Evolutionary conservation across 2,888 invertebrate genomes (phyloP), one percentile per base, ranked within the genome.

Genomic region (Ophion ellenae): DNA sequence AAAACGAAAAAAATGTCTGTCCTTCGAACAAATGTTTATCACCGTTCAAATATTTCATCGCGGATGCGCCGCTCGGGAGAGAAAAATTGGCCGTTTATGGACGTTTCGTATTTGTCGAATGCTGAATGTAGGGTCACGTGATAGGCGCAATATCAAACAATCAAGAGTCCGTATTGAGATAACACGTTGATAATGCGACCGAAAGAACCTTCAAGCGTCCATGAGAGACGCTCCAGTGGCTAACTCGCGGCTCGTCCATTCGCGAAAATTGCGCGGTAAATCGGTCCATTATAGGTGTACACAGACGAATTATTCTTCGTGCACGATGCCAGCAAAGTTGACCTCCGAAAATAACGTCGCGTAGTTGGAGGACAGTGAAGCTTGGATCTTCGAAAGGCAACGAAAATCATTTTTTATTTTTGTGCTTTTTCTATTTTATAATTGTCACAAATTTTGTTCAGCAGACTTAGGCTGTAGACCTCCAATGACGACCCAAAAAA

Each of bases 241-340:
- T 32, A 59, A 71, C 40, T n/a, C 61, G 75, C 66, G 53, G 20
- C n/a, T 74, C 66, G 53, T 5, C 53, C 53, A 40, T 59, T 36
- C 47, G 66, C 24, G 45, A 71, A 71, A 57, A 82, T 82, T 82
- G 64, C 63, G 57, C 57, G 71, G 64, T 11, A 36, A 71, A 76
- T 70, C 59, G 36, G 40, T n/a, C 24, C 28, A 24, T 61, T 20
- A 10, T 61, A 61, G 24, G 24, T 61, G 0, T 20, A 24, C 1
- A 61, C 6, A 1, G 17, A 66, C 2, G 32, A 7, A 32, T 36
- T 11, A 32, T n/a, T 66, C 53, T 4, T 53, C 53, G 17, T 53
- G 5, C 17, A 17, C 14, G 53, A 53, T 17, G 53, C 53, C 17
- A 53, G 40, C 40, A 9, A 40, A 40, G 40, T 53, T 14, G 53